Percentiles rank a stretch among this genome's conserved stretches.
phyloP scores from a whole-genome alignment of 2,797 vertebrate genomes.

The Lagorchestes hirsutus region DNA sequence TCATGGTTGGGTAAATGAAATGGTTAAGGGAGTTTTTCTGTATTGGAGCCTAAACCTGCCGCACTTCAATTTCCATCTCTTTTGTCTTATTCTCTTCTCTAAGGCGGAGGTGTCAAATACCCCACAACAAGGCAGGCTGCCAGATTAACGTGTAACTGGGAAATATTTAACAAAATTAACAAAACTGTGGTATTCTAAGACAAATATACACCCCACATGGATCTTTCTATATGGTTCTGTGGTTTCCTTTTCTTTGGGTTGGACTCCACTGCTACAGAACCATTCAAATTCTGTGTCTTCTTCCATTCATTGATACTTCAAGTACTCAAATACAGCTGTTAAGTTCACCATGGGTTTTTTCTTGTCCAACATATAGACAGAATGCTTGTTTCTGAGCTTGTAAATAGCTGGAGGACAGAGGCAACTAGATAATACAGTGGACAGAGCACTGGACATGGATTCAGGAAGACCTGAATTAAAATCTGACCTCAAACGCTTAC shows the following conservation, averaged over 20 bases:
- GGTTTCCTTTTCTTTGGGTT: not conserved
- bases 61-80: not conserved
- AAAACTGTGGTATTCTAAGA: not conserved
- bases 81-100: not conserved
- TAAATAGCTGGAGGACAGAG: not conserved
- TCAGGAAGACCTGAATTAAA: not conserved
- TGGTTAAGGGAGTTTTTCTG: not conserved
- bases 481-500: not conserved
- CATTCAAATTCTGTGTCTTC: not conserved
- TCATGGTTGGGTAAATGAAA: not conserved
- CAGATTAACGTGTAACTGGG: not conserved
- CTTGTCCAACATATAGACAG: not conserved
- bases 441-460: not conserved
- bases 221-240: not conserved
- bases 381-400: not conserved
- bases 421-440: not conserved
- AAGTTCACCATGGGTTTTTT: not conserved
- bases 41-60: not conserved
- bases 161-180: not conserved
- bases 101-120: not conserved
- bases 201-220: not conserved
- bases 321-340: not conserved
- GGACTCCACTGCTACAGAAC: not conserved
- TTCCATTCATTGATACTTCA: not conserved
- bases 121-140: not conserved